A percentile compares a stretch with the other conserved stretches of the same genome.
Conservation (phyloP, 2,113 vertebrate species). For the Geococcyx californianus region DNA sequence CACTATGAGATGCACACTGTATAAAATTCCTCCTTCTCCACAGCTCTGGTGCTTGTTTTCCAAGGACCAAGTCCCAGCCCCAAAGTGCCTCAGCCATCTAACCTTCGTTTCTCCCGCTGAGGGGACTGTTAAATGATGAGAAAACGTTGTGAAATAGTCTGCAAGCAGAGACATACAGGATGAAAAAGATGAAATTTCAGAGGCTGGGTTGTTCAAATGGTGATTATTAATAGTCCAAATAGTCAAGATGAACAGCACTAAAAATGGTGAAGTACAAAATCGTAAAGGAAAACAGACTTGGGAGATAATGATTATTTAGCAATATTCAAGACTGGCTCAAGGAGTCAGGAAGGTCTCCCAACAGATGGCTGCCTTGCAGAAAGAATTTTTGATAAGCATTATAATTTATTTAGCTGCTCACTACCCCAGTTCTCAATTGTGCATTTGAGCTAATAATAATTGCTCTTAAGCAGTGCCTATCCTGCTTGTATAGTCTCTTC, state of each 20-base stretch:
- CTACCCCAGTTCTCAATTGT: not conserved
- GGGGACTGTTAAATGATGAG: not conserved
- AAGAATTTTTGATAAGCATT: not conserved
- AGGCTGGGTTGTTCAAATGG: not conserved
- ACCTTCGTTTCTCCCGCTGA: not conserved
- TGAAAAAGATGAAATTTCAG: not conserved
- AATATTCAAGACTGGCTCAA: not conserved
- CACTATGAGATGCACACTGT: not conserved
- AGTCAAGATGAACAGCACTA: not conserved
- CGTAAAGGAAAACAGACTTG: not conserved
- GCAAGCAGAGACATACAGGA: not conserved
- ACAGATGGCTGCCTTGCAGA: not conserved
- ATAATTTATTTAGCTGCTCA: not conserved
- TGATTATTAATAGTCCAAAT: not conserved
- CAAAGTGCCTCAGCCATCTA: fast-evolving
- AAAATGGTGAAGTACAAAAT: not conserved
- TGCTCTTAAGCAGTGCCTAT: not conserved
- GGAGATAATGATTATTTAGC: not conserved
- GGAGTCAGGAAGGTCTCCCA: not conserved
- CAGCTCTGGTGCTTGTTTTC: not conserved
- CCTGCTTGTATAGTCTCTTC: not conserved
- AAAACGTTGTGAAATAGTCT: not conserved
- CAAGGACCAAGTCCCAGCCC: not conserved
- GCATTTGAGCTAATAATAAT: not conserved
- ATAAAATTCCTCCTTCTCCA: not conserved